These are phyloP conservation scores for Probaryconus sp. DNA, from an alignment of 1,140 invertebrate species.

Conservation along the genomic window DNA sequence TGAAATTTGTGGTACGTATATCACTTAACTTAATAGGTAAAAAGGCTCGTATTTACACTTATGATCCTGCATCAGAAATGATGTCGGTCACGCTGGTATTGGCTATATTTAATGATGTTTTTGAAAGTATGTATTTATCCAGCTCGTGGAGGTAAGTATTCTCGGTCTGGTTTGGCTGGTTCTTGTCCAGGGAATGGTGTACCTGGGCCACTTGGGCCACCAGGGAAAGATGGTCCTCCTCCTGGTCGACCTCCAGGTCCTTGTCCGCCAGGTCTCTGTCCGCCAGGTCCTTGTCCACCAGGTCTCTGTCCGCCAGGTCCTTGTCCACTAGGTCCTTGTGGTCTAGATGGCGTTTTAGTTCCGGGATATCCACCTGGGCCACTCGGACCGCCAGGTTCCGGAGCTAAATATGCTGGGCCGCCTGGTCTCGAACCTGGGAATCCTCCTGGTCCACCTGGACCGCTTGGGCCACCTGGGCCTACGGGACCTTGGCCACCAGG, in stretches of 20 bases:
- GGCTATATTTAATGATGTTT: constrained; percentile 7
- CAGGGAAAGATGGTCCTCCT: too few relatives aligned
- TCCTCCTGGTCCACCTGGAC: constrained; percentile 44
- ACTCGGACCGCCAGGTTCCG: constrained; percentile 48
- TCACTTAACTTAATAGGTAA: constrained; percentile 69
- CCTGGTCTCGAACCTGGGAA: constrained; percentile 59
- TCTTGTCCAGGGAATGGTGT: constrained; percentile 62
- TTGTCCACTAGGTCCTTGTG: constrained; percentile 11
- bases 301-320: too few relatives aligned
- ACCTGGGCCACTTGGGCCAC: constrained; percentile 55
- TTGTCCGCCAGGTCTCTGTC: too few relatives aligned
- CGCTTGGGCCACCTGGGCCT: constrained; percentile 37
- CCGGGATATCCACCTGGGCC: constrained; percentile 43
- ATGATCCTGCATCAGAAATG: constrained; percentile 58
- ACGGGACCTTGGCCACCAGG: constrained; percentile 62
- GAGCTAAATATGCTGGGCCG: constrained; percentile 33
- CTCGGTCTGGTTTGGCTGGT: constrained; percentile 69
- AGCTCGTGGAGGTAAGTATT: constrained; percentile 70
- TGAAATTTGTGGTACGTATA: constrained; percentile 42
- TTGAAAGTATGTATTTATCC: constrained; percentile 54
- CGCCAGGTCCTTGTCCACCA: too few relatives aligned
- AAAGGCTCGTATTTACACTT: constrained; percentile 72
- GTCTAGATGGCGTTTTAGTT: constrained; percentile 9
- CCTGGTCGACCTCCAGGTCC: constrained; percentile 53
- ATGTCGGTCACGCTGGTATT: constrained; percentile 21